phyloP scores from a whole-genome alignment of 2,797 vertebrate genomes.

The Clamator glandarius region DNA sequence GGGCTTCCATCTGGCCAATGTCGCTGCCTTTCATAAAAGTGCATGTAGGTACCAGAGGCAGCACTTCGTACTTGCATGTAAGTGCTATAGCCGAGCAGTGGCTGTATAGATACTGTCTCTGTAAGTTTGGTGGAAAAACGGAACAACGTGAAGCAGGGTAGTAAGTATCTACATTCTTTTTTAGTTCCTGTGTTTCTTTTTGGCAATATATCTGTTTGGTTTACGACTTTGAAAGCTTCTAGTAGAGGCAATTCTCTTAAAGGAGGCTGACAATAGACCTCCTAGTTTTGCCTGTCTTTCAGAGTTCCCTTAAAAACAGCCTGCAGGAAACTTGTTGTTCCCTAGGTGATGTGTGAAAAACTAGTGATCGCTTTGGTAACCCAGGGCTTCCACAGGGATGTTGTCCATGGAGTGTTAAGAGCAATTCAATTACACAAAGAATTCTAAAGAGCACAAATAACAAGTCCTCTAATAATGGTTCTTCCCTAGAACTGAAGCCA shows the following conservation, averaged over 20 bases:
- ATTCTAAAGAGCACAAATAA: neutral
- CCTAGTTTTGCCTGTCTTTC: neutral
- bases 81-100: neutral
- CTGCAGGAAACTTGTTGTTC: neutral
- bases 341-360: neutral
- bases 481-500: conserved; percentile 83
- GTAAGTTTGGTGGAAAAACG: neutral
- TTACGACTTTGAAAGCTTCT: neutral
- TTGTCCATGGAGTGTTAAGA: neutral
- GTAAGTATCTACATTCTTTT: neutral
- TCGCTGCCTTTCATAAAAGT: neutral
- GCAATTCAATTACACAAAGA: neutral
- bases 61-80: neutral
- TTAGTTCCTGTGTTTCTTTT: neutral
- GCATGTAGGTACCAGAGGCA: neutral
- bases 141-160: neutral
- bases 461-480: neutral
- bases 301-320: neutral
- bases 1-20: neutral
- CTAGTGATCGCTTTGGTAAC: neutral
- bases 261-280: neutral
- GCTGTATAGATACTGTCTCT: neutral
- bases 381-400: neutral
- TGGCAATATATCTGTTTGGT: neutral
- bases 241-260: neutral